Base-by-base conservation (phyloP, 2,888 invertebrate species). In the Tridacna gigas region DNA sequence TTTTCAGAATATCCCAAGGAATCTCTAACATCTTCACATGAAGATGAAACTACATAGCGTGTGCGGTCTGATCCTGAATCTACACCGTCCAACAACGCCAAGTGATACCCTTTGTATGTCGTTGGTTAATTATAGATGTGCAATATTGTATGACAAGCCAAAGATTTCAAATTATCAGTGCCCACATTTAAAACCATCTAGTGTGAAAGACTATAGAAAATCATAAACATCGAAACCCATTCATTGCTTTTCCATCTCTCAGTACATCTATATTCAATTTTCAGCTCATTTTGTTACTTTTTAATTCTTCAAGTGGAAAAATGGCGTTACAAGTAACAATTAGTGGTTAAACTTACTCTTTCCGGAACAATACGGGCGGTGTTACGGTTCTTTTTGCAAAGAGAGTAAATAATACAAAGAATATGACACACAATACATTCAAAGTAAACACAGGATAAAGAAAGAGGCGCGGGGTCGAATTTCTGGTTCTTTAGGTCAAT, bases 401-500 rank as follows among this genome's bases (percentile, higher is more conserved):
- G 56, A 56, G 2, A 56, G 56, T 56, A 56, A 56, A 20, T 5
- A 56, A 56, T 3, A n/a, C n/a, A 56, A 37, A 37, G 37, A 37
- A 37, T 37, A 37, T 37, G 37, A 37, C 37, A 37, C 37, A 37
- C 37, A 37, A 37, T 37, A 37, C 37, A 37, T 37, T 56, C 56
- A 18, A 56, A n/a, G n/a, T 56, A 18, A 56, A n/a, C 56, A 5
- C n/a, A 25, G 28, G 65, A 65, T 65, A 65, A 65, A 65, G 26
- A 22, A 65, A 65, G 9, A 65, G 26, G 5, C 65, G 65, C 26
- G 15, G 15, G 76, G 25, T 80, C 28, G 22, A 22, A 48, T 77
- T 76, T 65, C 77, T 48, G 20, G 56, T 60, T 77, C 63, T 69
- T 26, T 75, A 76, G 82, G 79, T 76, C 82, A 82, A 83, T 83